These are phyloP conservation scores for Eidolon dupreanum DNA, from an alignment of 2,797 vertebrate species.

Conservation along the genomic window DNA sequence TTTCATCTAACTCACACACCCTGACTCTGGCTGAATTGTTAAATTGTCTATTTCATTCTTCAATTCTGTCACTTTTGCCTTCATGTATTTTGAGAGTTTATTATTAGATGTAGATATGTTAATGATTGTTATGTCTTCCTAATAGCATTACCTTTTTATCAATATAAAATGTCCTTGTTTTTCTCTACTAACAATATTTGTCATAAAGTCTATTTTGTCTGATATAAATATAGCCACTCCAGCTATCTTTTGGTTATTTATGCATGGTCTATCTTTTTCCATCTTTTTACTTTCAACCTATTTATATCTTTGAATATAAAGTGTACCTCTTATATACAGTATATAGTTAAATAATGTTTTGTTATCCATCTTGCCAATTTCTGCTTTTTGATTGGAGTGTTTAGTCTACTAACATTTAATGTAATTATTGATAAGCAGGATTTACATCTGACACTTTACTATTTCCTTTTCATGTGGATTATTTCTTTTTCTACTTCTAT, in stretches of 20 bases:
- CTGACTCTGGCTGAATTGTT: neutral
- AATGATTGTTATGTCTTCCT: neutral
- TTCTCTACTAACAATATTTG: neutral
- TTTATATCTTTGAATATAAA: neutral
- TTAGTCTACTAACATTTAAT: neutral
- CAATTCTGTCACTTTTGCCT: neutral
- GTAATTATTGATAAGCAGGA: neutral
- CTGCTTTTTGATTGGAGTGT: neutral
- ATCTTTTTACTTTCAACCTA: neutral
- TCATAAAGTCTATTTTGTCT: neutral
- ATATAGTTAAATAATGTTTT: neutral
- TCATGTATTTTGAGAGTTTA: neutral
- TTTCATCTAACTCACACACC: neutral
- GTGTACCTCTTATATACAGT: neutral
- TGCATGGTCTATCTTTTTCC: neutral
- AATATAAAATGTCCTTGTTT: neutral
- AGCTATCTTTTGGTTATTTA: neutral
- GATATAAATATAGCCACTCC: neutral
- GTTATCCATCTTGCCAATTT: neutral
- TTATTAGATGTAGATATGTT: neutral
- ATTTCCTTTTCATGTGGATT: neutral
- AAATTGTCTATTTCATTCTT: neutral
- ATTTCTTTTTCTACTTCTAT: neutral
- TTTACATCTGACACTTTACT: neutral
- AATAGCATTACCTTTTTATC: neutral